Percentiles rank a stretch among this genome's conserved stretches.
These are phyloP conservation scores for Agrochola lychnidis DNA, from an alignment of 2,888 invertebrate genomes.

Conservation along the genomic window DNA sequence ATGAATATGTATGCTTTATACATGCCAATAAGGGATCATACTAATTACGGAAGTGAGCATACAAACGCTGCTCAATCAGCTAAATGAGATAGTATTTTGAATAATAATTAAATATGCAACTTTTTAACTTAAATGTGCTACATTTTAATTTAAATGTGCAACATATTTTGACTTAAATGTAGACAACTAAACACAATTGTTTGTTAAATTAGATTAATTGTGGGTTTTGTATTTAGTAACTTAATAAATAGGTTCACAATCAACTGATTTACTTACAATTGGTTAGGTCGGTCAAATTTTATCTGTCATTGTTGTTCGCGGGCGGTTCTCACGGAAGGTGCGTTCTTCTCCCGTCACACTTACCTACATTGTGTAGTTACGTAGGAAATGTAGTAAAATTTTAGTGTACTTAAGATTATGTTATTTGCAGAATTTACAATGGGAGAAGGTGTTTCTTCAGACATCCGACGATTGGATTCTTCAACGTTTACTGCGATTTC, in stretches of 20 bases:
- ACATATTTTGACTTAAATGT: slow-evolving; percentile 2
- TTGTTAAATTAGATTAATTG: slow-evolving; percentile 6
- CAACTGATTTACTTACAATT: slow-evolving; percentile 59
- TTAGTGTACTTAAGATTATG: slow-evolving; percentile 63
- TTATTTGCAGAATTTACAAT: slow-evolving; percentile 61
- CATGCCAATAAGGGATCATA: slow-evolving; percentile 16
- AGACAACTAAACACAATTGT: neutral
- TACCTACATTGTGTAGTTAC: slow-evolving; percentile 78
- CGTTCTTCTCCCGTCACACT: slow-evolving; percentile 76
- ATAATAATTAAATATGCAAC: neutral
- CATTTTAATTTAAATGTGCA: slow-evolving; percentile 1
- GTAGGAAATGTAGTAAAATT: slow-evolving; percentile 68
- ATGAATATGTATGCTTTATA: slow-evolving; percentile 17
- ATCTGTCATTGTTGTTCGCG: slow-evolving; percentile 72
- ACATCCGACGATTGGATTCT: neutral
- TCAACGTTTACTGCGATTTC: slow-evolving; percentile 11
- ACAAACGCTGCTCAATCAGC: slow-evolving; percentile 2
- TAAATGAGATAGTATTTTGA: neutral
- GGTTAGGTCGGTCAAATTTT: slow-evolving; percentile 67
- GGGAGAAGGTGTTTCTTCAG: slow-evolving; percentile 31
- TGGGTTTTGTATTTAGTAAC: slow-evolving; percentile 19
- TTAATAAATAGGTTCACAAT: slow-evolving; percentile 42
- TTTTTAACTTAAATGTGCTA: neutral
- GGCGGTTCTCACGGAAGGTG: slow-evolving; percentile 85
- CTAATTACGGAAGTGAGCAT: slow-evolving; percentile 28